Base-by-base conservation (phyloP, 92 coral and sea anemone genomes). In the Epizoanthus ramosus region DNA sequence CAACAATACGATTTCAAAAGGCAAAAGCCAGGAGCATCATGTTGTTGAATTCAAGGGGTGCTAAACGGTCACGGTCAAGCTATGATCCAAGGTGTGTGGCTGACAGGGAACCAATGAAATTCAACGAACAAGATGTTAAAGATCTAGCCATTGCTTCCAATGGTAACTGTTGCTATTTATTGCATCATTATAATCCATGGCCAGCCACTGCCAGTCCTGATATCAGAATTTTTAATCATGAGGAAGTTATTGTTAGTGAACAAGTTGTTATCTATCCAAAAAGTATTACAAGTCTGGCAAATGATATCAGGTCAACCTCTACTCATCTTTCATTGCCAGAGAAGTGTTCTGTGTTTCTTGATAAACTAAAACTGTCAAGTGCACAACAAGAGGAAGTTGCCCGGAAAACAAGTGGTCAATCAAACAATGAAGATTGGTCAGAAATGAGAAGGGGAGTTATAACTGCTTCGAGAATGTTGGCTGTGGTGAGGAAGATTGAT, bases 51-150 rank as follows among this genome's bases (percentile, higher is more conserved):
- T 72, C 77, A 1, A 72, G 77, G 5, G 61, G 61, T 24, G 60
- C 5, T 0, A 72, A 72, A 9, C 77, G 77, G 5, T 9, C 77
- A 43, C 21, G 77, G 15, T 72, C 60, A 0, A 72, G 28, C 63
- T 80, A 17, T 65, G 84, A 64, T 50, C 84, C 84, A 14, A 17
- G 74, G 47, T 24, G 74, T 66, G 21, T 64, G 25, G 84, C 52
- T 2, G 84, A 80, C 31, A 80, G 74, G 25, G 25, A 24, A 57
- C 74, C 84, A 64, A 80, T 80, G 64, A 80, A 80, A 25, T 41
- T 80, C 31, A 67, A 8, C 28, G 33, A 19, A 0, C 4, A 67
- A 80, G 66, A 67, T 3, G 23, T 80, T 3, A 25, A 64, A 74
- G 73, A 64, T 16, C 74, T 80, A 0, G 74, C 2, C 54, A 22